A percentile compares a stretch with the other conserved stretches of the same genome.
Conservation (phyloP, 2,888 invertebrate genomes). For the Mellilla xanthometata region DNA sequence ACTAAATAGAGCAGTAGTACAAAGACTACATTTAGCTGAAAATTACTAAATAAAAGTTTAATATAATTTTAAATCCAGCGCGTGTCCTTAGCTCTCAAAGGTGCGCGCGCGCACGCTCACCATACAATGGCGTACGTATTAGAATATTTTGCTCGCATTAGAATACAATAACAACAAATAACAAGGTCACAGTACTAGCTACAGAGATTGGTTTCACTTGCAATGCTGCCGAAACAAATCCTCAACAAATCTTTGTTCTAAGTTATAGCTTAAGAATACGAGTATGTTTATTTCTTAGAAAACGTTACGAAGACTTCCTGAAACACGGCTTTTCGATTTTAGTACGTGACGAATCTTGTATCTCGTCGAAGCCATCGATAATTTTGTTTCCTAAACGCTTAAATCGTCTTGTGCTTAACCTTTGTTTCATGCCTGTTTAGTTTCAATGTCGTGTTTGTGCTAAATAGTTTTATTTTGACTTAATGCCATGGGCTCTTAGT, state of each 20-base stretch:
- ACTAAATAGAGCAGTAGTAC: no score
- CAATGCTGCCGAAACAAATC: no score
- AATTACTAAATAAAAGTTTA: no score
- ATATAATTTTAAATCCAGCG: not conserved
- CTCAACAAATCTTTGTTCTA: no score
- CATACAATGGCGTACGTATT: conserved; percentile 54
- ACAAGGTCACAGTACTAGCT: conserved; percentile 48
- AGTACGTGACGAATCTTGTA: not conserved
- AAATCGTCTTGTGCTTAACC: conserved; percentile 2
- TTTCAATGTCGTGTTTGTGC: conserved; percentile 1
- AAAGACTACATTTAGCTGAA: no score
- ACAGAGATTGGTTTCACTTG: no score
- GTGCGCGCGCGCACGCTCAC: conserved; percentile 27
- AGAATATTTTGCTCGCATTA: conserved; percentile 60
- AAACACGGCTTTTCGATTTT: conserved; percentile 7
- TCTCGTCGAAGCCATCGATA: conserved; percentile 2
- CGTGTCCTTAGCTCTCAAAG: conserved; percentile 9
- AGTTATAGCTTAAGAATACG: no score
- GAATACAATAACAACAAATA: conserved; percentile 74
- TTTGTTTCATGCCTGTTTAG: conserved; percentile 5
- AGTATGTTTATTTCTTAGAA: conserved; percentile 1
- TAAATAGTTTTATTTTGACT: conserved; percentile 4
- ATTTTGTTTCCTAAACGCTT: conserved; percentile 10
- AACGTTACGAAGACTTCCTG: conserved; percentile 9
- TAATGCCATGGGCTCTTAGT: not conserved